Percentiles rank a stretch among this genome's conserved stretches.
Conservation (phyloP, 2,888 invertebrate genomes). For the Ophion slaviceki region DNA sequence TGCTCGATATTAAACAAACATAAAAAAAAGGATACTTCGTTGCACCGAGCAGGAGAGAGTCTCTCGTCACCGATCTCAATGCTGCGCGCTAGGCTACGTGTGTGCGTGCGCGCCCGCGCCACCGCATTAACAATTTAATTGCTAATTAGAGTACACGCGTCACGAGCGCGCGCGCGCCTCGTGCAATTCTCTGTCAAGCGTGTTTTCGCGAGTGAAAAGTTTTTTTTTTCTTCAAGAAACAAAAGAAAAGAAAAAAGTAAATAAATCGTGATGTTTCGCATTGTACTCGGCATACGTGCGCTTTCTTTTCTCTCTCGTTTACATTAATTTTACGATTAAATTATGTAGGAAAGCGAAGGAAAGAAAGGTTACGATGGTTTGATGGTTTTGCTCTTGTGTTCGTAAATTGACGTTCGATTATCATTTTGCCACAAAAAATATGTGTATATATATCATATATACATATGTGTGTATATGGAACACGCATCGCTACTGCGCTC, state of each 20-base stretch:
- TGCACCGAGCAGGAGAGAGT: conserved; percentile 73
- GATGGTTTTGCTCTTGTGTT: conserved; percentile 72
- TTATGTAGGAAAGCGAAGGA: conserved; percentile 67
- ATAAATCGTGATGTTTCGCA: conserved; percentile 71
- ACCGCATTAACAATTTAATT: too few species aligned
- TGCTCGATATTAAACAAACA: conserved; percentile 3
- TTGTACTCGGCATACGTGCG: conserved; percentile 77
- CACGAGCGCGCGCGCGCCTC: too few species aligned
- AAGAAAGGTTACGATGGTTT: conserved; percentile 69
- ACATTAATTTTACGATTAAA: conserved; percentile 70
- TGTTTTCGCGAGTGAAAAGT: conserved; percentile 66
- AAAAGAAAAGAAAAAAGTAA: conserved; percentile 18
- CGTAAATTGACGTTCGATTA: conserved; percentile 75
- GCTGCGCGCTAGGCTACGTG: conserved; percentile 77
- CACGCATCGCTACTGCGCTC: conserved; percentile 49
- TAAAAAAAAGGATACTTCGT: conserved; percentile 30
- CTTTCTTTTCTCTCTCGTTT: conserved; percentile 75
- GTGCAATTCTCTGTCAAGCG: conserved; percentile 58
- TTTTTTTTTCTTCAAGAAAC: not conserved
- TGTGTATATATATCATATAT: not conserved
- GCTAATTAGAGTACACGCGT: too few species aligned
- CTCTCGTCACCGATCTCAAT: conserved; percentile 80
- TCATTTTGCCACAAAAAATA: conserved; percentile 41
- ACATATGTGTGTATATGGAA: conserved; percentile 1
- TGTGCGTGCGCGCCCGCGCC: conserved; percentile 68